Percentiles rank a stretch among this genome's conserved stretches.
Conservation (phyloP, 2,113 vertebrate genomes). For the Numenius arquata region DNA sequence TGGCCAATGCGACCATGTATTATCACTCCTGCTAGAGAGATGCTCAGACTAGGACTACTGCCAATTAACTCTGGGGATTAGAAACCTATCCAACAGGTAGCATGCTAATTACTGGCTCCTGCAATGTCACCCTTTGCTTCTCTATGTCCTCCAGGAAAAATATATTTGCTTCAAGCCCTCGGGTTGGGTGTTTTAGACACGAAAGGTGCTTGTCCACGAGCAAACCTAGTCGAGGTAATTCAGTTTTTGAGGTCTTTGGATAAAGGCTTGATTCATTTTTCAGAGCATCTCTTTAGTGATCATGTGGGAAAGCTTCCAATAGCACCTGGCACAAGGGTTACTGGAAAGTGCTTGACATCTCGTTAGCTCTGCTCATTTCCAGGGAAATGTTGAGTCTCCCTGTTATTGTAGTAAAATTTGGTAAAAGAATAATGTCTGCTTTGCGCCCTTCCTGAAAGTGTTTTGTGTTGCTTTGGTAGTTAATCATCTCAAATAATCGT, state of each 20-base stretch:
- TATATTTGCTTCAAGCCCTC: not conserved
- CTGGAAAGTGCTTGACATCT: not conserved
- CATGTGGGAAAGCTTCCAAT: not conserved
- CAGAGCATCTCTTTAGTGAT: not conserved
- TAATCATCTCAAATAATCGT: not conserved
- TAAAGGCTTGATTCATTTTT: not conserved
- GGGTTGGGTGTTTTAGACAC: not conserved
- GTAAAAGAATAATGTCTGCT: not conserved
- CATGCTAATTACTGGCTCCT: not conserved
- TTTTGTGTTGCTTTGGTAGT: not conserved
- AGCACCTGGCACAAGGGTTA: not conserved
- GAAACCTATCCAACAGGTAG: not conserved
- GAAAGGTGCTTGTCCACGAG: not conserved
- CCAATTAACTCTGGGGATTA: not conserved
- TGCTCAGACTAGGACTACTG: not conserved
- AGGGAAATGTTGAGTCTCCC: slow-evolving; percentile 18
- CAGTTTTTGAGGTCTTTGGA: not conserved
- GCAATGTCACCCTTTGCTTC: not conserved
- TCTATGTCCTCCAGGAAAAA: not conserved
- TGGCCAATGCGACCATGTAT: not conserved
- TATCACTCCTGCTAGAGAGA: not conserved
- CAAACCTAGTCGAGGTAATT: not conserved
- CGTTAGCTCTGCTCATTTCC: not conserved
- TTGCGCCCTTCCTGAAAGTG: not conserved
- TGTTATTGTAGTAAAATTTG: not conserved